A percentile compares a stretch with the other conserved stretches of the same genome.
These are phyloP conservation scores for Bilobella aurantiaca DNA, from an alignment of 1,140 invertebrate genomes.

Conservation along the genomic window DNA sequence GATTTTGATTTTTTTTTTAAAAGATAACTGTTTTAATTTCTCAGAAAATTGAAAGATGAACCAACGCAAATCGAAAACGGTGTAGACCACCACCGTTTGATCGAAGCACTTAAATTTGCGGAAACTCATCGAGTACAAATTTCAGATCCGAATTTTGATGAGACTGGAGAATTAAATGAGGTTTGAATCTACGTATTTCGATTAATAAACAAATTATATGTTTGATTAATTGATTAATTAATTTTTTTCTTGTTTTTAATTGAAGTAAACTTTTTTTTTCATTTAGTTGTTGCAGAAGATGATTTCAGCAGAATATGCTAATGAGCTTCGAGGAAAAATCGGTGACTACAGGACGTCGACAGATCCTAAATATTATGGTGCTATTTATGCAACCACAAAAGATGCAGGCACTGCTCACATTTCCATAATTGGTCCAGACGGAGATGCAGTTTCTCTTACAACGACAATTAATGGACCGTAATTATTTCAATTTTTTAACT, in stretches of 20 bases:
- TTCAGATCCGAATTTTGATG: conserved; percentile 69
- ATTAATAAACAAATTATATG: no score
- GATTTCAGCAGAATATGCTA: conserved; percentile 53
- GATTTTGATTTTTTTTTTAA: conserved; percentile 14
- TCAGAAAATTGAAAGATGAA: background rate
- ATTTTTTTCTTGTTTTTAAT: no score
- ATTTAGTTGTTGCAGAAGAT: conserved; percentile 53
- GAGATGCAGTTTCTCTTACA: conserved; percentile 85
- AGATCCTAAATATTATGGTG: conserved; percentile 58
- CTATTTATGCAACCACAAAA: conserved; percentile 45
- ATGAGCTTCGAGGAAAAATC: conserved; percentile 52
- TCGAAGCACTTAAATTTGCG: conserved; percentile 85
- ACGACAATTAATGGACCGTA: conserved; percentile 84
- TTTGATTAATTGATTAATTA: no score
- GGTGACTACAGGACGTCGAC: conserved; percentile 57
- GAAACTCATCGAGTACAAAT: conserved; percentile 71
- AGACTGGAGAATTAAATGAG: conserved; percentile 33
- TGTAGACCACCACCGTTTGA: conserved; percentile 55
- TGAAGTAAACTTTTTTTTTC: background rate
- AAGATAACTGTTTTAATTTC: background rate
- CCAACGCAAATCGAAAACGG: conserved; percentile 14
- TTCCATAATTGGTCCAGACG: conserved; percentile 69
- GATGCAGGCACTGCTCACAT: conserved; percentile 86
- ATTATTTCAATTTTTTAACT: conserved; percentile 1
- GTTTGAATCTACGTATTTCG: no score